Conservation (phyloP, 2,797 vertebrate genomes). For the Agapornis canus region DNA sequence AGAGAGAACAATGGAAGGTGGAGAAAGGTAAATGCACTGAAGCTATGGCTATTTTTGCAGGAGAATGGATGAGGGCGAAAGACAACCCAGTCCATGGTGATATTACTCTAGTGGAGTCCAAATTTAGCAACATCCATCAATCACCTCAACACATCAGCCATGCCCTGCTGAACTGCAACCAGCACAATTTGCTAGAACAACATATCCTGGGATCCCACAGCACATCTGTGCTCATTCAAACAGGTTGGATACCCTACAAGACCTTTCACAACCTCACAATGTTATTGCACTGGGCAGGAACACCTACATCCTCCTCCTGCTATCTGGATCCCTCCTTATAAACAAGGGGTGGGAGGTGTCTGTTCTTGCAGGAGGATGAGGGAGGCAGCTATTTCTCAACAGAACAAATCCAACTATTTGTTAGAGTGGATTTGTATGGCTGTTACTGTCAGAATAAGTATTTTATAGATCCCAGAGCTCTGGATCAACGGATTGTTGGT, state of each 20-base stretch:
- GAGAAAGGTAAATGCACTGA: not conserved
- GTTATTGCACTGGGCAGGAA: not conserved
- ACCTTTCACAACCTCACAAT: not conserved
- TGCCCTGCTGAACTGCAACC: not conserved
- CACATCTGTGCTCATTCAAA: not conserved
- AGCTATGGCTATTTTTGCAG: not conserved
- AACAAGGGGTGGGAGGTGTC: not conserved
- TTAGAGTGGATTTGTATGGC: not conserved
- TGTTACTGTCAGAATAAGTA: slow-evolving; percentile 6
- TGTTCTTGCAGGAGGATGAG: not conserved
- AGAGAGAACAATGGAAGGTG: not conserved
- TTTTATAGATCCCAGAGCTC: not conserved
- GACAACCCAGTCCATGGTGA: not conserved
- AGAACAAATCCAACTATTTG: slow-evolving; percentile 4
- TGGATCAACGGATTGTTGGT: slow-evolving; percentile 12
- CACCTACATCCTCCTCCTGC: not conserved
- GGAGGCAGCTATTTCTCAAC: not conserved
- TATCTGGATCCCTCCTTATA: not conserved
- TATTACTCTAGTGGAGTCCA: not conserved
- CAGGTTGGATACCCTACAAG: not conserved
- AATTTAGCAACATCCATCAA: not conserved
- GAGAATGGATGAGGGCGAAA: not conserved
- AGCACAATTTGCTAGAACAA: not conserved
- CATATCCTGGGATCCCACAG: not conserved
- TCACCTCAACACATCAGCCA: not conserved